Base-by-base conservation (phyloP, 2,113 vertebrate genomes). In the Tursiops truncatus region DNA sequence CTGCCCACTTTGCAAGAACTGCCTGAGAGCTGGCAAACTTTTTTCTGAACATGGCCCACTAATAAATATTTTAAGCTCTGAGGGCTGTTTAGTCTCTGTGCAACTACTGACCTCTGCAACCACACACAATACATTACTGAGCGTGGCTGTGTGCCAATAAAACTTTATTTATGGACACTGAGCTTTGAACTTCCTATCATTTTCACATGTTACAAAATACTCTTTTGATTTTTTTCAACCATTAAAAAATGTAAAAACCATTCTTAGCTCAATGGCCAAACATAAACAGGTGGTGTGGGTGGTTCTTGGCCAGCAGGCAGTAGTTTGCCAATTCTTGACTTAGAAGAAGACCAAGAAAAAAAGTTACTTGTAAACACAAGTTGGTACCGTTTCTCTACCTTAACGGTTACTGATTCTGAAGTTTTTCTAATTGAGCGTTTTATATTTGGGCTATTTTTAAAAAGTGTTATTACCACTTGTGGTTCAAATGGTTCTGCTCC, bases 201-300 rank as follows among this genome's bases (percentile, higher is more conserved):
- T 70, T 86, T 88, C 20, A 53, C 33, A 74, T 47, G 31, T 79
- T 47, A 80, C 4, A n/a, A 89, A 80, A 89, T 50, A 79, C 10
- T 73, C 13, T 89, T 96, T 84, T 50, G 6, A 60, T n/a, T 85
- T 80, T 93, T 81, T 50, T 50, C 23, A 67, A 58, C 58, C 38
- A 80, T 84, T 92, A 85, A 70, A 92, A 95, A 95, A 89, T 92
- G 44, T 77, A 41, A 80, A 94, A 92, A 68, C 6, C 6, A 82
- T 81, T 86, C 85, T 96, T 80, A 92, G 50, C 41, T 50, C 60
- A 89, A 91, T 56, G 15, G 82, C 47, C 70, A 89, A 95, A 94
- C 23, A 65, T 44, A 86, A 94, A 41, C 53, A 93, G 84, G 17
- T 38, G 15, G 36, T 87, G 71, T 80, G n/a, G 56, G 56, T 28